Percentiles rank a stretch among this genome's conserved stretches.
These are phyloP conservation scores for Ormyrus labotus DNA, from an alignment of 2,888 invertebrate genomes.

Conservation along the genomic window DNA sequence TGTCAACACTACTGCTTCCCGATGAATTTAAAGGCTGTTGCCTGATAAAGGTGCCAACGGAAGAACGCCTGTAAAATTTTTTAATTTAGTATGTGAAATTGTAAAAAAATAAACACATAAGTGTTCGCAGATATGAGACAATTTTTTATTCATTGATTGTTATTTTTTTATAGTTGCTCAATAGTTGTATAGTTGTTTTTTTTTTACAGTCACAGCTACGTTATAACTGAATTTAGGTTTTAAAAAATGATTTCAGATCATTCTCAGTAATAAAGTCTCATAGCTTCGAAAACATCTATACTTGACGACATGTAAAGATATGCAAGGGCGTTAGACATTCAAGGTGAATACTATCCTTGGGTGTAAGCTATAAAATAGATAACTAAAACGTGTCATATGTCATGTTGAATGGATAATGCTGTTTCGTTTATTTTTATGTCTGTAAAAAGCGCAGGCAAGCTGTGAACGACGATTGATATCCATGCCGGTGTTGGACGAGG, in stretches of 20 bases:
- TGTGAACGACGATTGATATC: slow-evolving; percentile 36
- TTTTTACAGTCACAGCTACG: not conserved
- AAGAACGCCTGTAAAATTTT: slow-evolving; percentile 83
- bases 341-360: slow-evolving; percentile 57
- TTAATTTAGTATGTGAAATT: slow-evolving; percentile 2
- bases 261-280: slow-evolving; percentile 47
- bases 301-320: slow-evolving; percentile 60
- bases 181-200: no score
- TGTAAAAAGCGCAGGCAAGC: slow-evolving; percentile 53
- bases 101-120: not conserved
- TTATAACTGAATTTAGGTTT: no score
- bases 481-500: slow-evolving; percentile 45
- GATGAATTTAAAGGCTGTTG: slow-evolving; percentile 78
- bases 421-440: slow-evolving; percentile 42
- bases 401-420: slow-evolving; percentile 40
- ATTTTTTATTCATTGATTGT: slow-evolving; percentile 4
- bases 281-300: slow-evolving; percentile 58
- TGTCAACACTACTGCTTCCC: slow-evolving; percentile 79
- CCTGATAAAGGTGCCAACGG: slow-evolving; percentile 90
- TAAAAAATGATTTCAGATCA: slow-evolving; percentile 8
- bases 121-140: slow-evolving; percentile 46
- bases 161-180: not conserved
- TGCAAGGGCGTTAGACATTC: slow-evolving; percentile 58
- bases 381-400: slow-evolving; percentile 44
- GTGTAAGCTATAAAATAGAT: slow-evolving; percentile 35